A percentile compares a stretch with the other conserved stretches of the same genome.
These are phyloP conservation scores for Monopis laevigella DNA, from an alignment of 2,888 invertebrate species.

Conservation along the genomic window DNA sequence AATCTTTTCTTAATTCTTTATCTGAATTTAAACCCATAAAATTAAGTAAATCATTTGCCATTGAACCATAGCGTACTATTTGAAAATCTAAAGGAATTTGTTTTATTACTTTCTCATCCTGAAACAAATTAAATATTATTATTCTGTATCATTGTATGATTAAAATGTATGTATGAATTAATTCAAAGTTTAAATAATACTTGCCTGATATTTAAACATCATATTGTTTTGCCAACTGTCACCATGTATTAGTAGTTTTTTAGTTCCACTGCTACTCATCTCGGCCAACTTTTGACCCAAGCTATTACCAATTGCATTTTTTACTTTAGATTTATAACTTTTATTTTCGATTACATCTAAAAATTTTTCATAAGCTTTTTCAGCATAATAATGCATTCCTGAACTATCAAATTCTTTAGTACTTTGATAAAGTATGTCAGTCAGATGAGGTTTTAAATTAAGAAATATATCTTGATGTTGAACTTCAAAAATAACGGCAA, in stretches of 20 bases:
- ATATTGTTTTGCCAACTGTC: constrained; percentile 11
- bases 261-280: neutral
- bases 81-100: constrained; percentile 5
- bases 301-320: neutral
- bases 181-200: too few species aligned
- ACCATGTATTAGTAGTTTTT: constrained; percentile 8
- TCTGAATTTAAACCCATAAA: neutral
- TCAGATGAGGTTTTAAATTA: neutral
- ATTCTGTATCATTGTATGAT: too few species aligned
- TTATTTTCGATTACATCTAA: constrained; percentile 1
- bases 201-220: constrained; percentile 11
- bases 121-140: too few species aligned
- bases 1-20: neutral
- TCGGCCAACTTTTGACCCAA: neutral
- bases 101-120: constrained; percentile 3
- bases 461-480: neutral
- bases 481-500: constrained; percentile 1
- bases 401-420: constrained; percentile 5
- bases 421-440: neutral
- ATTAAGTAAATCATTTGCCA: constrained; percentile 5
- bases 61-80: constrained; percentile 1
- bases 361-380: constrained; percentile 4
- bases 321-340: neutral
- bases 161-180: too few species aligned
- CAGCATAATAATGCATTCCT: constrained; percentile 2